phyloP scores from a whole-genome alignment of 2,888 invertebrate species.

The Heliconius erato region DNA sequence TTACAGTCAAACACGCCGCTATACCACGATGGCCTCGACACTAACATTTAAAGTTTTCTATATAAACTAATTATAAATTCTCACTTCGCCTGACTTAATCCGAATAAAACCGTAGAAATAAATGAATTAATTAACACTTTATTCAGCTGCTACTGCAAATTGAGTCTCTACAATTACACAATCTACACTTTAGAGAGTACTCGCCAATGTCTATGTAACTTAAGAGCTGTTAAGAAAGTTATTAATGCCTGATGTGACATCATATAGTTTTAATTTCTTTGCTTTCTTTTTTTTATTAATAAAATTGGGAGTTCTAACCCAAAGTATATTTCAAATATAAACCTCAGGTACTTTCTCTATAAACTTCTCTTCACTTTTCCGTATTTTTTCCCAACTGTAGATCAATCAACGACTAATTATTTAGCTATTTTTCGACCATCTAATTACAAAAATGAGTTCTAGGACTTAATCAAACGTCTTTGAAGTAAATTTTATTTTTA shows the following conservation, averaged over 20 bases:
- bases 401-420: too few species aligned
- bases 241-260: not conserved
- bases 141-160: conserved; percentile 22
- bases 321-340: too few species aligned
- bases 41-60: not conserved
- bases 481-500: too few species aligned
- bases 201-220: conserved; percentile 2
- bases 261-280: not conserved
- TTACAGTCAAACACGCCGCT: not conserved
- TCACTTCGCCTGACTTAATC: not conserved
- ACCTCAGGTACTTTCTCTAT: too few species aligned
- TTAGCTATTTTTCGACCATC: too few species aligned
- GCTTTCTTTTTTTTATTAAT: too few species aligned
- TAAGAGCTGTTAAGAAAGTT: conserved; percentile 1
- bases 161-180: conserved; percentile 27
- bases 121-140: conserved; percentile 21
- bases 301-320: too few species aligned
- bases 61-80: conserved; percentile 11
- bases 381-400: too few species aligned
- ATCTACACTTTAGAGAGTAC: conserved; percentile 20
- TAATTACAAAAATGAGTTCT: too few species aligned
- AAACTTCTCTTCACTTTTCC: too few species aligned
- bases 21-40: too few species aligned
- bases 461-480: too few species aligned
- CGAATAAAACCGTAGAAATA: conserved; percentile 8